Percentiles rank a stretch among this genome's conserved stretches.
Conservation (phyloP, 1,140 invertebrate genomes). For the Megathymus violae region DNA sequence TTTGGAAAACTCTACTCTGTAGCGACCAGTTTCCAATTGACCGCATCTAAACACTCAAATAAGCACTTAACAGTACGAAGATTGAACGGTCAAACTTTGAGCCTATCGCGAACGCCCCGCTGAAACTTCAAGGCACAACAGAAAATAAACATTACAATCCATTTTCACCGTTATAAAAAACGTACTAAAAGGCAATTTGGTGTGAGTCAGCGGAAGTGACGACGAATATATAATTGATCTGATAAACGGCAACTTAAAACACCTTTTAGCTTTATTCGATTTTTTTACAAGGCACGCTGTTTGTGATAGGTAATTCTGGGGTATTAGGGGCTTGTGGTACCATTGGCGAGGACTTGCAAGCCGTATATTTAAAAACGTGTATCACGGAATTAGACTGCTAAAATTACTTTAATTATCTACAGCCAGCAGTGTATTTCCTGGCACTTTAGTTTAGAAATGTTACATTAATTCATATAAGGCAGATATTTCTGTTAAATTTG, state of each 20-base stretch:
- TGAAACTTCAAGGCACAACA: slow-evolving; percentile 31
- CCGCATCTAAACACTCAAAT: slow-evolving; percentile 26
- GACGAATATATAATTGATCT: slow-evolving; percentile 54
- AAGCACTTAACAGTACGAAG: slow-evolving; percentile 30
- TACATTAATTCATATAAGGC: neutral
- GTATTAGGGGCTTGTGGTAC: neutral
- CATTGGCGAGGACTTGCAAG: neutral
- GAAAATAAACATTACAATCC: slow-evolving; percentile 25
- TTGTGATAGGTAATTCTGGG: slow-evolving; percentile 32
- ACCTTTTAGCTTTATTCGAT: slow-evolving; percentile 49
- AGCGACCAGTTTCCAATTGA: slow-evolving; percentile 21
- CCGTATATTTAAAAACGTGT: neutral
- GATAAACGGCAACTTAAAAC: slow-evolving; percentile 51
- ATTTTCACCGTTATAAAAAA: slow-evolving; percentile 38
- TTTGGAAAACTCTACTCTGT: neutral
- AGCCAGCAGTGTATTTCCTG: no score
- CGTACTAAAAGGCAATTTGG: slow-evolving; percentile 41
- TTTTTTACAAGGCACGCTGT: slow-evolving; percentile 34
- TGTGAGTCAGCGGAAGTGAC: slow-evolving; percentile 33
- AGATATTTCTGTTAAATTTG: no score
- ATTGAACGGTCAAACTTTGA: slow-evolving; percentile 33
- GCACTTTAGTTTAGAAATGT: neutral
- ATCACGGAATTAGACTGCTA: no score
- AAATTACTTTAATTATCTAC: no score
- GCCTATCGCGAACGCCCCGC: slow-evolving; percentile 21